phyloP scores from a whole-genome alignment of 2,797 vertebrate species.

The Trematomus bernacchii region DNA sequence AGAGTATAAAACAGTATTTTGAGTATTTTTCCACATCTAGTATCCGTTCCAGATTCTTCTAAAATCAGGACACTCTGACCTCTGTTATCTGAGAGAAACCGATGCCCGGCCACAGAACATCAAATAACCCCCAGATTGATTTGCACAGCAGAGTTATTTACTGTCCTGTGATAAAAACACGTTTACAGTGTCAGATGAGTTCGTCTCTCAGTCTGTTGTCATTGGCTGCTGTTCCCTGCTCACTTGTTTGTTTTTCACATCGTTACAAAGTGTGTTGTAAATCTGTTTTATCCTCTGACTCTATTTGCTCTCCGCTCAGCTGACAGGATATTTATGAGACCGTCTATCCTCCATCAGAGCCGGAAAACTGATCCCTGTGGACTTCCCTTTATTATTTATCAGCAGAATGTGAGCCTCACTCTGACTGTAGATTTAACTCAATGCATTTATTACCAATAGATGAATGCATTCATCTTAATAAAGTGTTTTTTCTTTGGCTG shows the following conservation, averaged over 20 bases:
- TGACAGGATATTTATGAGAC: constrained; percentile 59
- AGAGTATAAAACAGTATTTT: not conserved
- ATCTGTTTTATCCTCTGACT: constrained; percentile 60
- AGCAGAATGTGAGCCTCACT: not conserved
- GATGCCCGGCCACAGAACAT: constrained; percentile 6
- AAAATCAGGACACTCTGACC: constrained; percentile 14
- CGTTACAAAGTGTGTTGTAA: constrained; percentile 60
- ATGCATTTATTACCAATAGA: not conserved
- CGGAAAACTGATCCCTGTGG: not conserved
- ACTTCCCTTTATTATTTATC: constrained; percentile 58
- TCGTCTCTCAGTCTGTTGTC: constrained; percentile 37
- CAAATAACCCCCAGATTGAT: constrained; percentile 34
- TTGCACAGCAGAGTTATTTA: constrained; percentile 46
- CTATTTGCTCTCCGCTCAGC: constrained; percentile 53
- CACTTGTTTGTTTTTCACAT: constrained; percentile 78
- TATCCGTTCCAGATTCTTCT: not conserved
- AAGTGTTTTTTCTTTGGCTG: not conserved
- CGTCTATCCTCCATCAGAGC: constrained; percentile 32
- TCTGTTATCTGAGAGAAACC: constrained; percentile 8
- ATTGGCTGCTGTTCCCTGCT: constrained; percentile 17
- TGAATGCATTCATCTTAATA: constrained; percentile 1
- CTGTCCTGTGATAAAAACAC: constrained; percentile 39
- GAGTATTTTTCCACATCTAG: too few relatives aligned
- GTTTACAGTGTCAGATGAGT: constrained; percentile 12
- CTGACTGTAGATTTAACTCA: not conserved